Base-by-base conservation (phyloP, 2,113 vertebrate genomes). In the Caloenas nicobarica region DNA sequence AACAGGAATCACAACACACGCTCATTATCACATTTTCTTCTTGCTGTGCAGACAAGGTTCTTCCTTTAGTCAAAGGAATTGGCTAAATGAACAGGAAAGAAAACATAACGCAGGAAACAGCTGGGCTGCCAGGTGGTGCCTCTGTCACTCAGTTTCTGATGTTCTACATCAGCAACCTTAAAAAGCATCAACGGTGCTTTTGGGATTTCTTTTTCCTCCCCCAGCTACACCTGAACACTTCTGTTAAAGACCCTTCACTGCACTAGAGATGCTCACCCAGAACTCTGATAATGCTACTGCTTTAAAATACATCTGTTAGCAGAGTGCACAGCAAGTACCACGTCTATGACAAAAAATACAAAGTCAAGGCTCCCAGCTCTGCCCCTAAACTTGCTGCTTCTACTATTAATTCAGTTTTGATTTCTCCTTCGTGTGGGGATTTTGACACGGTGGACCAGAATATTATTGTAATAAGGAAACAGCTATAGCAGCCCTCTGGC, bases 161-260 rank as follows among this genome's bases (percentile, higher is more conserved):
- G 46, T 54, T 58, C 72, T 51, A 8, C 81, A 33, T 3, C 89
- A 65, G 61, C 11, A 72, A 46, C 33, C 17, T 28, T 19, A 50
- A 33, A 33, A 48, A 48, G 34, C 86, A 50, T 4, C 3, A 58
- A 28, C 0, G 0, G n/a, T 21, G 26, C 57, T 72, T 5, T 7
- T 0, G 13, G 42, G 46, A 34, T 21, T 38, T 40, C 36, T 28
- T 8, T 40, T 38, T 16, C 36, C 31, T 61, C 62, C 76, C 53
- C 69, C 61, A 89, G 38, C 51, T 68, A 66, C 70, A 50, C 33
- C 61, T 12, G 9, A 60, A 31, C 18, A 13, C n/a, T 74, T 34
- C 57, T 16, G 5, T 1, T 31, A 36, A 44, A 64, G 69, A 78
- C 34, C 28, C 46, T 44, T 36, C 9, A 15, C 54, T 50, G 50